Evolutionary conservation across 2,797 vertebrate species (phyloP), one percentile per base, ranked within the genome.

Genomic region (Propithecus perrieri): DNA sequence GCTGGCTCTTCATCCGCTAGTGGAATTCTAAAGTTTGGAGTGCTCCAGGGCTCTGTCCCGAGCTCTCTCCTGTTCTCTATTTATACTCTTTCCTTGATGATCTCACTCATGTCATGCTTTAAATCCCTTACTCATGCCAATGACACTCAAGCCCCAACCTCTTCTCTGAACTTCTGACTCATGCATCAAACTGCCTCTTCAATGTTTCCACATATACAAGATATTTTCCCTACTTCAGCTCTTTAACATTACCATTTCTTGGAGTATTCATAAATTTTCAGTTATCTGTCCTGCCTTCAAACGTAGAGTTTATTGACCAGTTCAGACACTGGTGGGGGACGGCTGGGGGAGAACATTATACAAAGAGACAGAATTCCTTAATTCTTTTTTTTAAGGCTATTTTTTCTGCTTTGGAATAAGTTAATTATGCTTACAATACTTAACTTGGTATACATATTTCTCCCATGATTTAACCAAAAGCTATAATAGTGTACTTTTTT

Each of bases 61-160:
- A 48, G 48, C 17, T 48, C 93, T 91, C 87, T 89, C 46, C 2
- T 80, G 48, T 83, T 96, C 41, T 96, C 30, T 95, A 78, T 94
- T 95, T 94, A 95, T 85, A 85, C 15, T 76, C 69, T 89, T 89
- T 91, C 20, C 85, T 50, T 59, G 67, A 57, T 94, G 33, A 83
- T 78, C 81, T 92, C 84, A 94, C 35, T 91, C 48, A 9, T 74
- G 43, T 92, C 72, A 28, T 53, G 63, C 30, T 78, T 90, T 83
- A 97, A 96, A 94, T 94, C 92, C 61, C 83, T 92, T 92, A 90
- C 43, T 93, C 76, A 63, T 69, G 88, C 85, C 91, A 96, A 33
- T 78, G 81, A 92, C 72, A 96, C 46, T 85, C 72, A 81, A 96
- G 78, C 41, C 61, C 80, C 85, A 65, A 87, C 69, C 78, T 95